Evolutionary conservation across 37 sponge, comb jelly and placozoan genomes (phyloP), one percentile per base, ranked within the genome.

Genomic region (Crambe crambe): DNA sequence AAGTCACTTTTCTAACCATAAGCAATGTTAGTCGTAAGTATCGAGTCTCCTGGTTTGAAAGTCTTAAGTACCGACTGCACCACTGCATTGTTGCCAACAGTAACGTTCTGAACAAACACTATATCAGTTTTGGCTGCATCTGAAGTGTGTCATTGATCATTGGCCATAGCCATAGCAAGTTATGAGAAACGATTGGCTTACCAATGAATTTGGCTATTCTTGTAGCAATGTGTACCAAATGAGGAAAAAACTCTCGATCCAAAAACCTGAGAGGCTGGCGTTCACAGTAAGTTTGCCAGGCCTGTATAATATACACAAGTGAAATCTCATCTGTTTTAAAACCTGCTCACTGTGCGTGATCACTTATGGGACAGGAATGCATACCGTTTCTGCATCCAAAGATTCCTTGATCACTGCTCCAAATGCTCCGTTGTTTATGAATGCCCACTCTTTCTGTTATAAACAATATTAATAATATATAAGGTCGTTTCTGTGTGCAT

Each of bases 381-480:
- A 47, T 30, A 65, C 66, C 30, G 32, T 18, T 65, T 63, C 62
- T 25, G 76, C 68, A 2, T 86, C 38, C 47, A 94, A n/a, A 3
- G 70, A 90, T 73, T 89, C 83, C 56, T 80, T 89, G 36, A 89
- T 20, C 17, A 73, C 81, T 31, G 85, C 80, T 36, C 96, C 96
- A 85, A 92, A 96, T 5, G 96, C 96, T 31, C 96, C 96, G 72
- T 96, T 93, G 59, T 96, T 96, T 6, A 96, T 62, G 56, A 84
- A 96, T 1, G 90, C 79, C 77, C 83, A 88, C 3, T 35, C 43
- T 15, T 59, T 56, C 88, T 88, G 57, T 32, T 18, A 47, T 47
- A 47, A 47, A 47, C 51, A 47, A 12, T 12, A 47, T 47, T 47
- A 6, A 47, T 6, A 47, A 47, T 47, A n/a, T n/a, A n/a, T n/a